These are phyloP conservation scores for Doryteuthis pealeii DNA, from an alignment of 1,140 invertebrate genomes.

Conservation along the genomic window DNA sequence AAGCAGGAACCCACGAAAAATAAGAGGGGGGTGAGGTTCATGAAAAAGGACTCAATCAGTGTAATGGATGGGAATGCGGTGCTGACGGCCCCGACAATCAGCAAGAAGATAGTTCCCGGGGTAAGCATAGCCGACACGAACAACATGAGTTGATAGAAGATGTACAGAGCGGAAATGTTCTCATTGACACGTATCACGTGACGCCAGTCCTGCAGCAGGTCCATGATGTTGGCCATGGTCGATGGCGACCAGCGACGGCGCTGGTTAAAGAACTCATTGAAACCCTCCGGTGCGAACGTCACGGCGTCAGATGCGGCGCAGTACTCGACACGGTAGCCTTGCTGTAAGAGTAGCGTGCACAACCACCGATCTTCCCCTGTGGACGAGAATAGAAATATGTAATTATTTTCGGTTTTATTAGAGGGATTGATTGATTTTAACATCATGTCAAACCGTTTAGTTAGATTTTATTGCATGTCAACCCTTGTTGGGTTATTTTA, in stretches of 20 bases:
- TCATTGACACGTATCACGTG: constrained; percentile 46
- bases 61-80: constrained; percentile 63
- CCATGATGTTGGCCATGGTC: constrained; percentile 71
- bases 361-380: constrained; percentile 70
- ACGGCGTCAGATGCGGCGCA: constrained; percentile 69
- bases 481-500: too few relatives aligned
- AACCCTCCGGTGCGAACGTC: constrained; percentile 69
- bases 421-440: not conserved
- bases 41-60: constrained; percentile 59
- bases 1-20: constrained; percentile 64
- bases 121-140: constrained; percentile 67
- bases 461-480: too few relatives aligned
- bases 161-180: constrained; percentile 52
- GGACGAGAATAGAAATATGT: not conserved
- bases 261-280: constrained; percentile 70
- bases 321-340: constrained; percentile 70
- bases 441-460: too few relatives aligned
- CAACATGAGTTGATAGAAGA: constrained; percentile 50
- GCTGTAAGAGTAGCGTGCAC: constrained; percentile 68
- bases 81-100: constrained; percentile 68
- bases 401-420: not conserved
- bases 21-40: constrained; percentile 63
- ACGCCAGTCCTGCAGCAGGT: constrained; percentile 60
- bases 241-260: constrained; percentile 69
- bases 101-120: constrained; percentile 70